Percentiles rank a stretch among this genome's conserved stretches.
Conservation (phyloP, 2,797 vertebrate genomes). For the Gymnopithys bicolor region DNA sequence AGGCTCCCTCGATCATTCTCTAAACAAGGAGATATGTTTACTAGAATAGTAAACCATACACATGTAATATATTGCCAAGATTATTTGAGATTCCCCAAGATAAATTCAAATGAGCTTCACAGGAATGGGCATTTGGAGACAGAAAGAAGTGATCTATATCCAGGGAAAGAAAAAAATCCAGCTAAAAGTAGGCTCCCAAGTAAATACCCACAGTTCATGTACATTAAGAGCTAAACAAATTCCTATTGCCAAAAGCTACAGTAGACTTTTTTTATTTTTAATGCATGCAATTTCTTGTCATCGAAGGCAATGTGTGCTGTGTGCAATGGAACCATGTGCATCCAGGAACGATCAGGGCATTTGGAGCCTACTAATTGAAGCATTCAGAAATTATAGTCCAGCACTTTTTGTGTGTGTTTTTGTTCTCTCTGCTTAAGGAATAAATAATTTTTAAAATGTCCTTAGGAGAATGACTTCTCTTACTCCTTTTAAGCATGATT, state of each 20-base stretch:
- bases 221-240: slow-evolving; percentile 6
- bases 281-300: background rate
- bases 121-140: background rate
- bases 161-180: background rate
- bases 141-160: slow-evolving; percentile 16
- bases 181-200: background rate
- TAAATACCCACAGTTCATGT: background rate
- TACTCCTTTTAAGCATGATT: background rate
- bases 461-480: background rate
- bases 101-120: slow-evolving; percentile 47
- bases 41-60: slow-evolving; percentile 52
- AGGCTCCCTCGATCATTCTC: slow-evolving; percentile 25
- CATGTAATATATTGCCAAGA: slow-evolving; percentile 53
- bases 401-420: background rate
- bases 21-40: slow-evolving; percentile 65
- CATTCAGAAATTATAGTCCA: background rate
- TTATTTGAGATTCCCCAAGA: slow-evolving; percentile 56
- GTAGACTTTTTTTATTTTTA: background rate
- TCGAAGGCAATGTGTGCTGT: background rate
- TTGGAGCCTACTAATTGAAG: background rate
- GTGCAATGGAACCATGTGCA: background rate
- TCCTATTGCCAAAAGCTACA: background rate
- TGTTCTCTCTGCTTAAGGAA: background rate
- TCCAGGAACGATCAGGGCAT: background rate
- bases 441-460: background rate